Evolutionary conservation across 2,113 vertebrate genomes (phyloP), one percentile per base, ranked within the genome.

Genomic region (Saguinus midas): DNA sequence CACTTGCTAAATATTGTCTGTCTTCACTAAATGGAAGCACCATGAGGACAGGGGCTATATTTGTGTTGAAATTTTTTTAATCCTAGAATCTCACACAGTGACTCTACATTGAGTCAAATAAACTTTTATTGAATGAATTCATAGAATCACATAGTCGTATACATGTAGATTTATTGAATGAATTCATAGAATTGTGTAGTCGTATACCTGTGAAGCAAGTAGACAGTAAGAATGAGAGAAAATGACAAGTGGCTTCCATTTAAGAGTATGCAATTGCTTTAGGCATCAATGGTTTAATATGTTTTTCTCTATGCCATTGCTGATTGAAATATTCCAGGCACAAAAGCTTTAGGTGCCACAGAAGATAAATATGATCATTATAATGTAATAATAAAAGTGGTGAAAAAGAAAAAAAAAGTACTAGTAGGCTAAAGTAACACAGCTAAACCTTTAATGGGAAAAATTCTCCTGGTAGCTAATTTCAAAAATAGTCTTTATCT

Each of bases 401-500:
- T 45, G 12, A 12, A 94, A 37, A 29, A 5, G 84, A 1, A 32
- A 3, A n/a, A 66, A 87, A 92, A 96, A 29, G 8, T 93, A 45
- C 95, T 82, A 97, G 73, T 84, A 64, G 52, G 94, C 14, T 95
- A 1, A 58, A 76, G 1, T 79, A 45, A 55, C 89, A 52, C 73
- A 94, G 14, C 87, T 73, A 1, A 89, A 96, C 78, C 32, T 97
- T 37, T 40, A 85, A 6, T 75, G 50, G 79, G 40, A 61, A 55
- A 94, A 93, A 81, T 7, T 92, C 94, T 75, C 94, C 93, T 0
- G 8, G 4, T 95, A 92, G 58, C 57, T 95, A 94, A 89, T 94
- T 96, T 82, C 9, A 95, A 87, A 95, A 95, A 96, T 93, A 94
- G 73, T 87, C 87, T 96, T 97, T 97, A 96, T 94, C 94, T 89